Evolutionary conservation across 2,113 vertebrate species (phyloP).

Genomic region (Capreolus pygargus): DNA sequence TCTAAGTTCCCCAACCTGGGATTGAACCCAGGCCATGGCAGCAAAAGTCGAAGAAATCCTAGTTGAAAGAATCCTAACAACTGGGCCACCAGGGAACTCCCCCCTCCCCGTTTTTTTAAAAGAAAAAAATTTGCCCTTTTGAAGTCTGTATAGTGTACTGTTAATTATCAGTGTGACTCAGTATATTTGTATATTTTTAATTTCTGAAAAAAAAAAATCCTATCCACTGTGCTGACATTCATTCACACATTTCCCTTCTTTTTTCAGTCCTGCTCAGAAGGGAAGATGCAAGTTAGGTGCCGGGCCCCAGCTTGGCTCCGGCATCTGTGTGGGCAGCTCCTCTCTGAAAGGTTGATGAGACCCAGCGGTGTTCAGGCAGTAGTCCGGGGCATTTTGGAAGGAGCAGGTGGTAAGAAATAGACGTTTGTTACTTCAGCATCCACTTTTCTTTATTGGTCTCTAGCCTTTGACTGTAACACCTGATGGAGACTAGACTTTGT

Average conservation of each 20-base stretch:
- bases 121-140: background rate
- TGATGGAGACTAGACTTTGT: background rate
- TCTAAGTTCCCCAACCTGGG: background rate
- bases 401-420: slow-evolving; percentile 84
- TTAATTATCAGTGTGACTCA: background rate
- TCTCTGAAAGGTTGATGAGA: slow-evolving; percentile 91
- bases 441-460: background rate
- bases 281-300: slow-evolving; percentile 48
- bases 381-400: slow-evolving; percentile 90
- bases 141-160: background rate
- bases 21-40: background rate
- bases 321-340: slow-evolving; percentile 91
- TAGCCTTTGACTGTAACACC: background rate
- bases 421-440: background rate
- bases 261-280: slow-evolving; percentile 35
- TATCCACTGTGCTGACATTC: background rate
- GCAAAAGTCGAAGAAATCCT: background rate
- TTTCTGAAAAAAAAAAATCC: background rate
- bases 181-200: background rate
- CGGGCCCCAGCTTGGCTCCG: slow-evolving; percentile 89
- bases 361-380: slow-evolving; percentile 91
- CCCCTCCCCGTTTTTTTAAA: background rate
- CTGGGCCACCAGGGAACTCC: background rate
- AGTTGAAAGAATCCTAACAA: background rate
- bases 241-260: background rate